Evolutionary conservation across 2,113 vertebrate genomes (phyloP).

Genomic region (Gavialis gangeticus): DNA sequence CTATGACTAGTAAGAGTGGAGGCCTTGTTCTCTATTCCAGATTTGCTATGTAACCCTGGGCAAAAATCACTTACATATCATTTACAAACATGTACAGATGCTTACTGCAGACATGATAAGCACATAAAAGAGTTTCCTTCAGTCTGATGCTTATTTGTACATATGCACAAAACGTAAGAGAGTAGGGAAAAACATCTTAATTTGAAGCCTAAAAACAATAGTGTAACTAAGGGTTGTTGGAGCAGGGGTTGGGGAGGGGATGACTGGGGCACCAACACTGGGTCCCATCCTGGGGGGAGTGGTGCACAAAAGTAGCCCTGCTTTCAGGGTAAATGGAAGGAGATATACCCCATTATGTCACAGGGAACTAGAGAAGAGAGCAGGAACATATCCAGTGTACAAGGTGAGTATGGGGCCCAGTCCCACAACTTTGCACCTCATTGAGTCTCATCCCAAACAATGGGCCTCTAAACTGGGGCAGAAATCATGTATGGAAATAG

Average conservation of each 20-base stretch:
- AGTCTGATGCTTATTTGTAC: no score
- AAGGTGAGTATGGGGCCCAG: neutral
- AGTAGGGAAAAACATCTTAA: neutral
- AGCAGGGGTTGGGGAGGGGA: no score
- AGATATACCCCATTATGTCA: no score
- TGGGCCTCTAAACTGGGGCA: neutral
- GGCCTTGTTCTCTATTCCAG: conserved; percentile 34
- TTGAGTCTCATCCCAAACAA: no score
- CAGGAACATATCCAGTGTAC: no score
- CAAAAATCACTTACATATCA: neutral
- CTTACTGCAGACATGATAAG: neutral
- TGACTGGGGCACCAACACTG: no score
- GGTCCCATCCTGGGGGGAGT: no score
- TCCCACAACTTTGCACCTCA: neutral
- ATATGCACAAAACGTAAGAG: no score
- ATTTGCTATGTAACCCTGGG: fast-evolving
- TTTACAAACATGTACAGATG: neutral
- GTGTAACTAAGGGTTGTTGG: no score
- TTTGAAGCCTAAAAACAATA: neutral
- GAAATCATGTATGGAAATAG: neutral
- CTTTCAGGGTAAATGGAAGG: no score
- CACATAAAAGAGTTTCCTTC: neutral
- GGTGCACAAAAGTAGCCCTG: no score
- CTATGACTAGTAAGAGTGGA: neutral
- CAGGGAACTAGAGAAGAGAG: no score